These are phyloP conservation scores for Nannoperca australis DNA, from an alignment of 2,797 vertebrate genomes.

Conservation along the genomic window DNA sequence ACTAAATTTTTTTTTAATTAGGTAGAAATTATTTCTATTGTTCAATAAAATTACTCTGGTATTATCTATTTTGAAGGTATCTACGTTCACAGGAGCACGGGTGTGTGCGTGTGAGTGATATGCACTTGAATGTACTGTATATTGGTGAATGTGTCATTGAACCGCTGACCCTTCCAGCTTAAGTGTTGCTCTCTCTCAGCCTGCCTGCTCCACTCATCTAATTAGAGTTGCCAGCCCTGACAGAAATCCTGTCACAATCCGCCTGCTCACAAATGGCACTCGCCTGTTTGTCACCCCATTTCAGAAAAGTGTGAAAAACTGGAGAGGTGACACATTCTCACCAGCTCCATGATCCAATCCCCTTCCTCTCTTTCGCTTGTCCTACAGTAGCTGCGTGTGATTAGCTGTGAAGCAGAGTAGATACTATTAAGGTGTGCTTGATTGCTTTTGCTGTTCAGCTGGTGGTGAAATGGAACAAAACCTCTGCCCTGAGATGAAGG, in stretches of 20 bases:
- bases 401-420: conserved; percentile 41
- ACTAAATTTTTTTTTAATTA: background rate
- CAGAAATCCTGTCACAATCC: conserved; percentile 74
- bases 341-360: conserved; percentile 48
- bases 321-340: conserved; percentile 76
- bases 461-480: conserved; percentile 29
- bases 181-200: conserved; percentile 60
- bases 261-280: conserved; percentile 73
- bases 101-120: too few relatives aligned
- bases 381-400: conserved; percentile 6
- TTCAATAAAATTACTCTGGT: too few relatives aligned
- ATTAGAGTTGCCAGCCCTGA: conserved; percentile 79
- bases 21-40: background rate
- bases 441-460: conserved; percentile 37
- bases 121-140: too few relatives aligned
- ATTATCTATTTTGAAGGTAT: background rate
- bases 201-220: conserved; percentile 64
- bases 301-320: conserved; percentile 76
- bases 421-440: conserved; percentile 45
- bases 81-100: background rate
- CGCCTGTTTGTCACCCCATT: conserved; percentile 74
- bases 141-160: conserved; percentile 51
- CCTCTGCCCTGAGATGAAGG: background rate
- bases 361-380: conserved; percentile 24
- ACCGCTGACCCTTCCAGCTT: conserved; percentile 34